These are phyloP conservation scores for Catharus ustulatus DNA, from an alignment of 2,797 vertebrate species.

Conservation along the genomic window DNA sequence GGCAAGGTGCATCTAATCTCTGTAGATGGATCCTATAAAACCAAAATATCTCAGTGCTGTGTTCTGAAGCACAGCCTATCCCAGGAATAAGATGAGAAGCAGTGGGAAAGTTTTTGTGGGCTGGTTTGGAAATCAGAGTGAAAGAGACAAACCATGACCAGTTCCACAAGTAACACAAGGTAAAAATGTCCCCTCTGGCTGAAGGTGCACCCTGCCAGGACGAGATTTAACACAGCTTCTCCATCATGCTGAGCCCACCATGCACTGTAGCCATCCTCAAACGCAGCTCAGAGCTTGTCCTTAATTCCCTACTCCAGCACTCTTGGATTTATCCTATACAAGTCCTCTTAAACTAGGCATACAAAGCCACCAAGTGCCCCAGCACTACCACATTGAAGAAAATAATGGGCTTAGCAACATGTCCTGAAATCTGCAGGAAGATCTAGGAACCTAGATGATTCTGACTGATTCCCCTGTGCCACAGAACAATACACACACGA, in stretches of 20 bases:
- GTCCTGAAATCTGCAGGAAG: not conserved
- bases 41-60: not conserved
- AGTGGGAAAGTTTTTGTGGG: not conserved
- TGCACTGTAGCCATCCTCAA: not conserved
- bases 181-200: not conserved
- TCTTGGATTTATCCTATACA: not conserved
- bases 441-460: not conserved
- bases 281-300: not conserved
- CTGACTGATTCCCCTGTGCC: not conserved
- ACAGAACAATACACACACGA: rapidly evolving
- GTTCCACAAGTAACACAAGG: not conserved
- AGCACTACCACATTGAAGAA: not conserved
- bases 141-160: not conserved
- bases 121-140: not conserved
- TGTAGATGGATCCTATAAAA: not conserved
- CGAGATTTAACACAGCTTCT: not conserved
- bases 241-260: not conserved
- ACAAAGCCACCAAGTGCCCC: not conserved
- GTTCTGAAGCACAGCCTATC: not conserved
- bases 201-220: not conserved
- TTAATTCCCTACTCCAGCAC: not conserved
- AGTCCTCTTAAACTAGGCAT: not conserved
- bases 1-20: not conserved
- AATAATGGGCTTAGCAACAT: not conserved
- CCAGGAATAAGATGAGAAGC: not conserved